Conservation (phyloP, 1,140 invertebrate species). For the Lasioglossum baleicum region DNA sequence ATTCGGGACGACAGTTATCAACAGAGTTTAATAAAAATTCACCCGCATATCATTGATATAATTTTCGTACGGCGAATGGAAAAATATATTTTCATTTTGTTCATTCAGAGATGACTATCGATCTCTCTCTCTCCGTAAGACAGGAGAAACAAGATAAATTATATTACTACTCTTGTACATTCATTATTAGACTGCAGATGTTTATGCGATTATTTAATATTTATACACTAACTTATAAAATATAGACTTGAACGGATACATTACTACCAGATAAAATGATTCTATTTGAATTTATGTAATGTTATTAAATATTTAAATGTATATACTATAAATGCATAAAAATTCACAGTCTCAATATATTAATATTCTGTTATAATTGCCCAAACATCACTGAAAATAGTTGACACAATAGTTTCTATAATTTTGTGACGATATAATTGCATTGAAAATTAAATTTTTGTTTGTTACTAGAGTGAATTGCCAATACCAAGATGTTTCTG, state of each 20-base stretch:
- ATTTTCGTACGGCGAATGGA: not conserved
- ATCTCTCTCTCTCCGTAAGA: not conserved
- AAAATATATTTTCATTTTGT: slow-evolving; percentile 3
- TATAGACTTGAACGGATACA: no score
- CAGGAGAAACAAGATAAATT: not conserved
- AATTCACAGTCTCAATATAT: not conserved
- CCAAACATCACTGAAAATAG: not conserved
- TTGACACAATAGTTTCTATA: not conserved
- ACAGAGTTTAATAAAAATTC: not conserved
- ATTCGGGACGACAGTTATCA: no score
- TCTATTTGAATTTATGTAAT: no score
- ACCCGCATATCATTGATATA: not conserved
- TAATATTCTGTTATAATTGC: not conserved
- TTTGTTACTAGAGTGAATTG: not conserved
- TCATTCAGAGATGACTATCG: slow-evolving; percentile 7
- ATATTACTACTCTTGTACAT: not conserved
- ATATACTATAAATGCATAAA: no score
- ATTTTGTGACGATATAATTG: not conserved
- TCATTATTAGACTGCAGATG: not conserved
- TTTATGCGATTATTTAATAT: no score
- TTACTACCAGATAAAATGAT: no score
- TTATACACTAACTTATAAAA: no score
- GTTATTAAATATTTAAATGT: no score
- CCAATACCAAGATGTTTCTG: not conserved
- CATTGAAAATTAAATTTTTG: not conserved